Conservation (phyloP, 1,140 invertebrate genomes). For the Drosophila kohkoa region DNA sequence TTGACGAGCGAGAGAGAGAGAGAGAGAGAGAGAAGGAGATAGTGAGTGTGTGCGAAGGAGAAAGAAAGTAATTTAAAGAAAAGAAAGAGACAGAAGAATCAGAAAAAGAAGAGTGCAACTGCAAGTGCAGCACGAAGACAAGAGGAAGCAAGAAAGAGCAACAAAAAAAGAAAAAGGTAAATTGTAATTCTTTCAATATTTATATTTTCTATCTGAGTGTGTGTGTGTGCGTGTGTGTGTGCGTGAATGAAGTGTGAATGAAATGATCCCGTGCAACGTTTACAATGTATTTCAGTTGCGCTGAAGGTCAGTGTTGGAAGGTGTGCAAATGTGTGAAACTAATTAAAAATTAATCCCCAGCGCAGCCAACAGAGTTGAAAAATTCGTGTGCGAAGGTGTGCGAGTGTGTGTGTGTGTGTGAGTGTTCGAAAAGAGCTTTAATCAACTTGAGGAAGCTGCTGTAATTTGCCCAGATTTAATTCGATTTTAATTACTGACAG, state of each 20-base stretch:
- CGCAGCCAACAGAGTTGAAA: neutral
- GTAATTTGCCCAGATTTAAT: neutral
- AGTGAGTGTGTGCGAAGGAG: neutral
- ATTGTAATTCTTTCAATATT: slow-evolving; percentile 29
- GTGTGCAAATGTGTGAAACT: slow-evolving; percentile 7
- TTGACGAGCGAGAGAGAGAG: slow-evolving; percentile 4
- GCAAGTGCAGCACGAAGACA: slow-evolving; percentile 33
- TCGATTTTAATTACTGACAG: neutral
- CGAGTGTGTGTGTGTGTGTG: too few species aligned
- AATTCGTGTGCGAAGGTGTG: too few species aligned
- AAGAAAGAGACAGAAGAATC: slow-evolving; percentile 4
- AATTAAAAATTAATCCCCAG: slow-evolving; percentile 5
- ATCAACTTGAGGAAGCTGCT: neutral
- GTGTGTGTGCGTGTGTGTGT: too few species aligned
- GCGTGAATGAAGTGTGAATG: slow-evolving; percentile 3
- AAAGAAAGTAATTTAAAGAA: neutral
- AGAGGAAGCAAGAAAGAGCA: slow-evolving; percentile 17
- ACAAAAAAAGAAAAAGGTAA: slow-evolving; percentile 52
- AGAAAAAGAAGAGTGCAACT: neutral
- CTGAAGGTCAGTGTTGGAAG: slow-evolving; percentile 36
- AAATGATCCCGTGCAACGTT: slow-evolving; percentile 1
- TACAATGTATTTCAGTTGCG: slow-evolving; percentile 1
- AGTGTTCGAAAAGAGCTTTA: neutral
- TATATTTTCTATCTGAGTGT: neutral
- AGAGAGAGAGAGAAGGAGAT: neutral